Evolutionary conservation across 2,888 invertebrate genomes (phyloP), one percentile per base, ranked within the genome.

Genomic region (Adelognathus sp.): DNA sequence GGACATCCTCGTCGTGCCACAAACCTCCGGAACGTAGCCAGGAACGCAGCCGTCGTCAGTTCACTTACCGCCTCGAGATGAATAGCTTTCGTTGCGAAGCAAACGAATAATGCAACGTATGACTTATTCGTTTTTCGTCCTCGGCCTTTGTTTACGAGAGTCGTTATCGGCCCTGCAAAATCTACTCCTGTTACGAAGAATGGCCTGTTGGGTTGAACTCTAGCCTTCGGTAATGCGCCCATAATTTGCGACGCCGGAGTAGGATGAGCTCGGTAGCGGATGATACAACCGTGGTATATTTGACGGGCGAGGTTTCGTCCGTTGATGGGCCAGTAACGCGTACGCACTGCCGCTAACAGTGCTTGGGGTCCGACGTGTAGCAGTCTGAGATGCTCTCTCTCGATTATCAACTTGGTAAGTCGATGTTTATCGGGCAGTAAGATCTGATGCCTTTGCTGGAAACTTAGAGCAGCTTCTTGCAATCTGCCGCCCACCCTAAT

Each of bases 41-140:
- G 3, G 27, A 86, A 86, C 1, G 78, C 74, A 4, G 70, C 81
- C 0, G 83, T 72, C 1, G 78, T 52, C 1, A 83, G 64, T 29
- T 80, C 79, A 11, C 73, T 76, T 1, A 83, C 82, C 3, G 82
- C 14, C 52, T 86, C 84, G 11, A 84, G 36, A 63, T 86, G 84
- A 1, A 85, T 50, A 0, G 83, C 84, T 44, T 81, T 83, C 0
- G 81, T 82, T 1, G 74, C 24, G 14, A 85, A 73, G 44, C 85
- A 86, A 3, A 86, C 69, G 16, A 84, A 85, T 11, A 85, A 14
- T 2, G 66, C 67, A 0, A 85, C 39, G 41, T 85, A 85, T 0
- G 73, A 67, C 44, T 85, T 85, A 6, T 36, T 41, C 0, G 72
- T 74, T 50, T 75, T 72, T 7, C 63, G 44, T 16, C 70, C 66